These are phyloP conservation scores for Actias luna DNA, from an alignment of 2,888 invertebrate genomes.

Conservation along the genomic window DNA sequence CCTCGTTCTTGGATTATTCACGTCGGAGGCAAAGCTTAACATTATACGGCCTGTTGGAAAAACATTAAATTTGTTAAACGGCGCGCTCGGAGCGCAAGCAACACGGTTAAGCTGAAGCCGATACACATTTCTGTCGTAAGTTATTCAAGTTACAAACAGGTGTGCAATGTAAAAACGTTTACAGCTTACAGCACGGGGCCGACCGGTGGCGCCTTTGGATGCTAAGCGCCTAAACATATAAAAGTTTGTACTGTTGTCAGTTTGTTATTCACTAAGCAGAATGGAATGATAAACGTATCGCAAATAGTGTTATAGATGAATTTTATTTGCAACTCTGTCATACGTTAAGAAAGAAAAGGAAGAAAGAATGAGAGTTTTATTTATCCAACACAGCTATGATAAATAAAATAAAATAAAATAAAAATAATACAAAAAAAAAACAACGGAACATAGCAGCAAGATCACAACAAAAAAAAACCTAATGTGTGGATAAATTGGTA, in stretches of 20 bases:
- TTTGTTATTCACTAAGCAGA: too few species aligned
- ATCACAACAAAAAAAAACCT: too few species aligned
- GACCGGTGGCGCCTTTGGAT: neutral
- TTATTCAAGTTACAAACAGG: neutral
- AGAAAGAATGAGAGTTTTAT: too few species aligned
- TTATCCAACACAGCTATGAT: too few species aligned
- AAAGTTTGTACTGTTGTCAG: neutral
- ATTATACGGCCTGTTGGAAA: neutral
- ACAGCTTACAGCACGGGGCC: neutral
- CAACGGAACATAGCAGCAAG: too few species aligned
- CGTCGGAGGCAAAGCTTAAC: neutral
- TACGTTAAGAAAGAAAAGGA: too few species aligned
- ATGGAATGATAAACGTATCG: too few species aligned
- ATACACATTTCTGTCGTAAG: neutral
- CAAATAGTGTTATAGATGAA: too few species aligned
- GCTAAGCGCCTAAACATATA: neutral
- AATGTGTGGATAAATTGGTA: too few species aligned
- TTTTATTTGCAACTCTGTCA: too few species aligned
- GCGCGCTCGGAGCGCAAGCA: neutral
- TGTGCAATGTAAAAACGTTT: slow-evolving; percentile 3
- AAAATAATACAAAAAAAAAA: too few species aligned
- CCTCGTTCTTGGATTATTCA: neutral
- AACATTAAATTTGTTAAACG: neutral
- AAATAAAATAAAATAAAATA: too few species aligned
- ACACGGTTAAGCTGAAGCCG: neutral